Percentiles rank a stretch among this genome's conserved stretches.
phyloP scores from a whole-genome alignment of 2,888 invertebrate genomes.

The Acanthococcus lagerstroemiae region DNA sequence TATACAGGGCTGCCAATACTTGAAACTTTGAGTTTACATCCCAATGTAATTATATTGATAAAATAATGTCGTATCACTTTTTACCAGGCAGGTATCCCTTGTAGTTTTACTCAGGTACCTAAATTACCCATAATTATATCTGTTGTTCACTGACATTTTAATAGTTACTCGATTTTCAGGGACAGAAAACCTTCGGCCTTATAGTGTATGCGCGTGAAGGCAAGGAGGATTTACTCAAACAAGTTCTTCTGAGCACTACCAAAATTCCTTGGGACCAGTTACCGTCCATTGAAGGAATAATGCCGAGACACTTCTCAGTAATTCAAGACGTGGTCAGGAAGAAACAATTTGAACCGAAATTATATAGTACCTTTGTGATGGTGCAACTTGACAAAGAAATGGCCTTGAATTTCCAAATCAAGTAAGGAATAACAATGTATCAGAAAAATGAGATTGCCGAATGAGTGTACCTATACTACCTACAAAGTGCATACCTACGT shows the following conservation, averaged over 20 bases:
- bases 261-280: not conserved
- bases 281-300: not conserved
- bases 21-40: too few species aligned
- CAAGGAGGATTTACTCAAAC: not conserved
- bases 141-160: too few species aligned
- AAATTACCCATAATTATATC: too few species aligned
- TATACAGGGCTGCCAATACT: too few species aligned
- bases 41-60: too few species aligned
- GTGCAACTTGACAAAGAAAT: not conserved
- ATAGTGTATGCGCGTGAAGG: not conserved
- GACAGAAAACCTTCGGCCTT: not conserved
- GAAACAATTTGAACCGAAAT: not conserved
- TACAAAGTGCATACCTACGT: too few species aligned
- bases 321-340: not conserved
- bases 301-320: not conserved
- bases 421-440: not conserved
- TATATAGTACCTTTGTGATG: not conserved
- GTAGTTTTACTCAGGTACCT: too few species aligned
- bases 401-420: not conserved
- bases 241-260: not conserved
- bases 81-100: too few species aligned
- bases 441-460: too few species aligned
- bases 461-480: not conserved
- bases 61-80: too few species aligned
- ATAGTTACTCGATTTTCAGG: not conserved